Evolutionary conservation across 2,888 invertebrate genomes (phyloP).

Genomic region (Calliopum simillimum): DNA sequence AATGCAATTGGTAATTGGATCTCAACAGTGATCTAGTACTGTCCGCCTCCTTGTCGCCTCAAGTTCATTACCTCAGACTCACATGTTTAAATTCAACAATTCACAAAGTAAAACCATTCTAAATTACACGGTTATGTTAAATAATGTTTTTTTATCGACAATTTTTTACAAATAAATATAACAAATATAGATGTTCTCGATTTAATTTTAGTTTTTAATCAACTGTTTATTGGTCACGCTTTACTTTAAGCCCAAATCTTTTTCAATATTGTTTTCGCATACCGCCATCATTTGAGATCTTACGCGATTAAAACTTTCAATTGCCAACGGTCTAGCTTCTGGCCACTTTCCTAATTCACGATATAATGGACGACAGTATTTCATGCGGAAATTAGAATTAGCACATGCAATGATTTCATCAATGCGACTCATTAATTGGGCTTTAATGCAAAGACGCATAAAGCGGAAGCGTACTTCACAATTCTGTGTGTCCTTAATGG

Average conservation of each 20-base stretch:
- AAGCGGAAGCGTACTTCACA: constrained; percentile 84
- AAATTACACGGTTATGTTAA: no score
- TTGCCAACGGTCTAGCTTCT: constrained; percentile 74
- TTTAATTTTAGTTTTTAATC: no score
- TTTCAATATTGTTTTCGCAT: constrained; percentile 77
- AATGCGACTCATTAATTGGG: constrained; percentile 76
- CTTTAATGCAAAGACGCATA: constrained; percentile 82
- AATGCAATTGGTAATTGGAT: no score
- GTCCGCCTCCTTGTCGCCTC: no score
- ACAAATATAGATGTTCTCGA: no score
- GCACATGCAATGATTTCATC: constrained; percentile 80
- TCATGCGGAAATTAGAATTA: constrained; percentile 89
- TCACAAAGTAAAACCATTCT: no score
- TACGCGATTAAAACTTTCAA: constrained; percentile 79
- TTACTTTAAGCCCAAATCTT: constrained; percentile 73
- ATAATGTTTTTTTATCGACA: no score
- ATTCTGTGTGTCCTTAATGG: constrained; percentile 76
- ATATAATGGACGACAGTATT: constrained; percentile 89
- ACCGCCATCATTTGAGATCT: constrained; percentile 87
- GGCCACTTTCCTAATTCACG: constrained; percentile 87
- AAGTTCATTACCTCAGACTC: no score
- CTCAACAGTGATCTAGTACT: no score
- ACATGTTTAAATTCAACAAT: no score
- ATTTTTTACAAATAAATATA: no score
- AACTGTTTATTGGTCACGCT: neutral